A percentile compares a stretch with the other conserved stretches of the same genome.
These are phyloP conservation scores for Watsonalla binaria DNA, from an alignment of 2,888 invertebrate genomes.

Conservation along the genomic window DNA sequence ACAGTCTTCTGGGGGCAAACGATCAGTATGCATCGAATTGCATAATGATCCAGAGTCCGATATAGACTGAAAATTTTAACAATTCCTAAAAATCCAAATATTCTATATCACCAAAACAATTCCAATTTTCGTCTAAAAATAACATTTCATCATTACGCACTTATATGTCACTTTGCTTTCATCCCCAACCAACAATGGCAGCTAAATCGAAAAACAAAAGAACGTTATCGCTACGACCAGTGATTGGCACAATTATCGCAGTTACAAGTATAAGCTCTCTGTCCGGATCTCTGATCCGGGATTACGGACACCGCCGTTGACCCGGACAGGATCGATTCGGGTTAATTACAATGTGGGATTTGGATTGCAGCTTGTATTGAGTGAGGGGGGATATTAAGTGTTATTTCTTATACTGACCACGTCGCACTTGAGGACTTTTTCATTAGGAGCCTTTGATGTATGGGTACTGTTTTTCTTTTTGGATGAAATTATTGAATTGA, in stretches of 20 bases:
- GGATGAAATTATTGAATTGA: too few relatives aligned
- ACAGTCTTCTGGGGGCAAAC: too few relatives aligned
- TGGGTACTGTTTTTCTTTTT: too few relatives aligned
- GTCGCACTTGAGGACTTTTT: too few relatives aligned
- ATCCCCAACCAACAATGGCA: slow-evolving; percentile 1
- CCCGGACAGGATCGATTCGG: slow-evolving; percentile 22
- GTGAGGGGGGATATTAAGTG: neutral
- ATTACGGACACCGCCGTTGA: slow-evolving; percentile 30
- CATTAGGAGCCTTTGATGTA: too few relatives aligned
- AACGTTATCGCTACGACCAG: slow-evolving; percentile 22
- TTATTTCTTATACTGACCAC: neutral
- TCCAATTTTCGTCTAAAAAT: too few relatives aligned
- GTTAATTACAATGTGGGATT: neutral
- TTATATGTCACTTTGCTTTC: neutral
- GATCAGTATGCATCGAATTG: too few relatives aligned
- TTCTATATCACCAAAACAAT: too few relatives aligned
- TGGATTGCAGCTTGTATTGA: neutral
- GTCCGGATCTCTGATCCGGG: slow-evolving; percentile 41
- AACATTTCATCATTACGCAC: too few relatives aligned
- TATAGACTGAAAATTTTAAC: too few relatives aligned
- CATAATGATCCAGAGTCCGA: too few relatives aligned
- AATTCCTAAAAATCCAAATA: too few relatives aligned
- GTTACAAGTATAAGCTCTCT: slow-evolving; percentile 47
- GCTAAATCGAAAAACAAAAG: slow-evolving; percentile 18
- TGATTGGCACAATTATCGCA: slow-evolving; percentile 64